Conservation (phyloP, 2,888 invertebrate species). For the Tenthredo amoena region DNA sequence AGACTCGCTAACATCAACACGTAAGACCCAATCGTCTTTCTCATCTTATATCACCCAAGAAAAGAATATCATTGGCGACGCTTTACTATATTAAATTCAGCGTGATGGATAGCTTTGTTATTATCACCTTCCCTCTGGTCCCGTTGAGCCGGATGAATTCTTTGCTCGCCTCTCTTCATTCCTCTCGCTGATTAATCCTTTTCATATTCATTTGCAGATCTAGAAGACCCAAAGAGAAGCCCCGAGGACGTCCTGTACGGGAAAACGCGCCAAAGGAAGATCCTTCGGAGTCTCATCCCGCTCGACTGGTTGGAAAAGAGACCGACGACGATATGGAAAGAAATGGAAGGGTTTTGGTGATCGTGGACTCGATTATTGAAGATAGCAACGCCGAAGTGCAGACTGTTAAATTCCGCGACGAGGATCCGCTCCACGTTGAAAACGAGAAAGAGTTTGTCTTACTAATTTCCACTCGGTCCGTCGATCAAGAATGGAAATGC, state of each 20-base stretch:
- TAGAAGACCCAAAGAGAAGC: conserved; percentile 20
- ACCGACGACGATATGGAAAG: neutral
- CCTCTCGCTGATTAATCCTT: conserved; percentile 13
- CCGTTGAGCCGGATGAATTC: neutral
- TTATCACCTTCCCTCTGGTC: conserved; percentile 3
- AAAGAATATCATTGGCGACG: neutral
- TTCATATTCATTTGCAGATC: conserved; percentile 43
- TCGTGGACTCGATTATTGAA: neutral
- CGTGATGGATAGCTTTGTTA: neutral
- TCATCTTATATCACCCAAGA: neutral
- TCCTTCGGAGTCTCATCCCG: neutral
- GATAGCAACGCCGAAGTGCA: neutral
- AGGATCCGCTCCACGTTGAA: conserved; percentile 8
- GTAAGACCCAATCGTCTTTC: neutral
- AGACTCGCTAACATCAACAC: conserved; percentile 35
- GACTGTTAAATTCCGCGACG: neutral
- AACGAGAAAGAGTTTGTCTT: neutral
- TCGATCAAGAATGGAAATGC: conserved; percentile 75
- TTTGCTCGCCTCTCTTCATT: neutral
- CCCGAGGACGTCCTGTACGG: neutral
- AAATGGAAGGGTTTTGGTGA: conserved; percentile 13
- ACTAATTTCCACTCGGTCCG: neutral
- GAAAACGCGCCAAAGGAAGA: neutral
- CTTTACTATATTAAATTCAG: neutral
- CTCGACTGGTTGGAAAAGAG: neutral